Conservation (phyloP, 1,140 invertebrate species). For the Protaetia brevitarsis region DNA sequence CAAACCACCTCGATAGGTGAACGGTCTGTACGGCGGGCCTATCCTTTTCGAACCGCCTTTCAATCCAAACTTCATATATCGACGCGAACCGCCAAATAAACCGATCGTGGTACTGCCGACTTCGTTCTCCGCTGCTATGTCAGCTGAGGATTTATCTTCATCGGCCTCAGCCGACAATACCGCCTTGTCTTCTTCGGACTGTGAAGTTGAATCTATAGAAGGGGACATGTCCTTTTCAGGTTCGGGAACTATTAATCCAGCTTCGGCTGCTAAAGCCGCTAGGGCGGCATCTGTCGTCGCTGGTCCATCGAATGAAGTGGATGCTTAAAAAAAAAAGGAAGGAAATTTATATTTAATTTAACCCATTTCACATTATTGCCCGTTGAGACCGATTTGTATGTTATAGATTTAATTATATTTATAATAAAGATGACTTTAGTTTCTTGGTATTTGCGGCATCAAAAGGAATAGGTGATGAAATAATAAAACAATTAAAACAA, state of each 20-base stretch:
- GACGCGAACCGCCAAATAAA: slow-evolving; percentile 35
- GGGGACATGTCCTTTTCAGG: slow-evolving; percentile 43
- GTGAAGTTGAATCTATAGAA: background rate
- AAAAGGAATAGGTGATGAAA: too few relatives aligned
- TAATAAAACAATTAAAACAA: too few relatives aligned
- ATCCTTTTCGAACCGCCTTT: slow-evolving; percentile 41
- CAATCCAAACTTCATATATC: slow-evolving; percentile 36
- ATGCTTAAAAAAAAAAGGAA: slow-evolving; percentile 43
- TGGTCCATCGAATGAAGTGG: slow-evolving; percentile 57
- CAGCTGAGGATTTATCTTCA: slow-evolving; percentile 1
- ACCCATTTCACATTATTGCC: too few relatives aligned
- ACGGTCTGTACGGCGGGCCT: slow-evolving; percentile 26
- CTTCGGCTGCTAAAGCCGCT: slow-evolving; percentile 63
- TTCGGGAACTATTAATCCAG: slow-evolving; percentile 61
- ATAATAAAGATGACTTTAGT: too few relatives aligned
- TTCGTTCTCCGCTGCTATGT: slow-evolving; percentile 26
- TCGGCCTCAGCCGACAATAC: background rate
- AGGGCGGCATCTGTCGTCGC: slow-evolving; percentile 64
- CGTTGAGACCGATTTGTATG: too few relatives aligned
- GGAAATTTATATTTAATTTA: too few relatives aligned
- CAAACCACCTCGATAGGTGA: slow-evolving; percentile 37
- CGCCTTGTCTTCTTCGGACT: slow-evolving; percentile 8
- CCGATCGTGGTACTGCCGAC: slow-evolving; percentile 27
- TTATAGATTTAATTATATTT: too few relatives aligned
- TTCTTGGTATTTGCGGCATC: too few relatives aligned